Evolutionary conservation across 2,113 vertebrate species (phyloP), one percentile per base, ranked within the genome.

Genomic region (Silurus glanis): DNA sequence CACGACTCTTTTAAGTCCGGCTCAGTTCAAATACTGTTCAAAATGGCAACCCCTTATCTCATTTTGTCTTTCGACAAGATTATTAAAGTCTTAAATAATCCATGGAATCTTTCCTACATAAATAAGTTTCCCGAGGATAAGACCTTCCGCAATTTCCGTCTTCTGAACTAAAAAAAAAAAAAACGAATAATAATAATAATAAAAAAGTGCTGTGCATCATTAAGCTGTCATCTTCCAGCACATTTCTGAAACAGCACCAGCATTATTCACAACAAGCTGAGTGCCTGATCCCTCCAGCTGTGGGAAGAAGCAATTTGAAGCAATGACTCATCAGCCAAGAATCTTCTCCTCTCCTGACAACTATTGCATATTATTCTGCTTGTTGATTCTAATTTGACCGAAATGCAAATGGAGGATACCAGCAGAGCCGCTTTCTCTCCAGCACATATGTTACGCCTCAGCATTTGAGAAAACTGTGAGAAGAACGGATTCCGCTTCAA

Each of bases 381-480:
- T 83, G 84, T 86, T 91, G 85, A 72, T 84, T 88, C 72, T 90
- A 87, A 90, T 90, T 87, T 91, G 64, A 85, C 90, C 79, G 82
- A 88, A 83, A 91, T 90, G 87, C 84, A 90, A 90, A 90, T 85
- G 45, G 59, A 25, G 49, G 55, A 47, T n/a, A 66, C 8, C 37
- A 37, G 45, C 75, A 55, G 80, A 49, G 64, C 17, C 51, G 9
- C n/a, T 62, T 66, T 80, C 61, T 75, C 12, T 25, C 58, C 56
- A 19, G 58, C 69, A 7, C 25, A 23, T 64, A 53, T 87, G 82
- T 53, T 49, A 8, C 72, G 67, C 71, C 75, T 84, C 62, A 49
- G 82, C 37, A 78, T 67, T 78, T 49, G 49, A 58, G 71, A 59
- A 74, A 66, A 53, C 59, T 53, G 55, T 56, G 16, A 66, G 19